Evolutionary conservation across 2,113 vertebrate species (phyloP).

Genomic region (Osmerus eperlanus): DNA sequence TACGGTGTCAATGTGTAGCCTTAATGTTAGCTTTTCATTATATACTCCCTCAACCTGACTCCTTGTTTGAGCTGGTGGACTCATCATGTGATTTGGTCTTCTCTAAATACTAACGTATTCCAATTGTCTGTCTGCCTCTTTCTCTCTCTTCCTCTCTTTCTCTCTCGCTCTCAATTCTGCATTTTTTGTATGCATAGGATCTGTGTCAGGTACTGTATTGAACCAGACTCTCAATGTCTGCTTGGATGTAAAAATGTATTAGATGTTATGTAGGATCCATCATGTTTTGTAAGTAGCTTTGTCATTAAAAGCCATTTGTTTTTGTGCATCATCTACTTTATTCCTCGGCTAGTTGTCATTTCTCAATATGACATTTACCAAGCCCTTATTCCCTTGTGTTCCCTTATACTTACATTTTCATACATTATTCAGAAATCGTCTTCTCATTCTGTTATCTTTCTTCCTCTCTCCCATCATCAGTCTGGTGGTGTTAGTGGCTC

Average conservation of each 20-base stretch:
- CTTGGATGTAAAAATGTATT: too few species aligned
- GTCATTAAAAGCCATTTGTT: too few species aligned
- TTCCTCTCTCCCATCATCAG: slow-evolving; percentile 53
- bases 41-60: neutral
- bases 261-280: too few species aligned
- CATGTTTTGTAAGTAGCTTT: too few species aligned
- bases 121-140: slow-evolving; percentile 43
- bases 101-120: slow-evolving; percentile 53
- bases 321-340: too few species aligned
- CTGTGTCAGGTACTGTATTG: slow-evolving; percentile 83
- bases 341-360: too few species aligned
- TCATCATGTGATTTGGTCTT: neutral
- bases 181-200: slow-evolving; percentile 74
- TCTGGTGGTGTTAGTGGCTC: slow-evolving; percentile 81
- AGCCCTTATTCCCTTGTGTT: neutral
- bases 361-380: neutral
- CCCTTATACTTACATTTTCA: neutral
- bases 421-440: neutral
- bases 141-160: slow-evolving; percentile 39
- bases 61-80: neutral
- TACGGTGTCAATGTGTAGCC: neutral
- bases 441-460: neutral
- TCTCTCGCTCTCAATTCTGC: slow-evolving; percentile 36
- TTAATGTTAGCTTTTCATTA: too few species aligned
- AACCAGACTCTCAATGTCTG: slow-evolving; percentile 8